These are phyloP conservation scores for Cyanistes caeruleus DNA, from an alignment of 2,113 vertebrate species.

Conservation along the genomic window DNA sequence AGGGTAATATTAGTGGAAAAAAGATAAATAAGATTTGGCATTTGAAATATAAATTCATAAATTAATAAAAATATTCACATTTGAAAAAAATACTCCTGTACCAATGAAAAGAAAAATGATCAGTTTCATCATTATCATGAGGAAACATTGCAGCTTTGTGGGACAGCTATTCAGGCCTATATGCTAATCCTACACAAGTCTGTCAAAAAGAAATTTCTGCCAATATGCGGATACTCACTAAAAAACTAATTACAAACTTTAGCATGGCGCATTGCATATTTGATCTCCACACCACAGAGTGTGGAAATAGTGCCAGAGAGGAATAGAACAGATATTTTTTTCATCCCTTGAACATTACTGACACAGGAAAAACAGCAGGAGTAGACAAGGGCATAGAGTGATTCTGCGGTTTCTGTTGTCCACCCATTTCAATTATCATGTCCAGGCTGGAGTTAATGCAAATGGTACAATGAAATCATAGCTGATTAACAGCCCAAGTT, in stretches of 20 bases:
- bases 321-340: neutral
- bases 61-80: neutral
- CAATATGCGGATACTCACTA: neutral
- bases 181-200: neutral
- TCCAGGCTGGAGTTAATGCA: neutral
- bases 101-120: neutral
- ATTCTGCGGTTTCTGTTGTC: neutral
- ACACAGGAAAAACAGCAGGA: neutral
- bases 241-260: neutral
- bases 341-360: neutral
- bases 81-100: neutral
- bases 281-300: neutral
- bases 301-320: neutral
- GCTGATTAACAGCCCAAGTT: neutral
- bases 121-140: neutral
- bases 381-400: neutral
- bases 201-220: neutral
- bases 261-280: neutral
- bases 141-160: neutral
- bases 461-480: neutral
- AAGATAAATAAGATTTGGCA: neutral
- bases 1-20: neutral
- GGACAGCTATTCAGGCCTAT: neutral
- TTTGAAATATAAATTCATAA: neutral
- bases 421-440: neutral